Evolutionary conservation across 2,113 vertebrate species (phyloP).

Genomic region (Acrocephalus arundinaceus): DNA sequence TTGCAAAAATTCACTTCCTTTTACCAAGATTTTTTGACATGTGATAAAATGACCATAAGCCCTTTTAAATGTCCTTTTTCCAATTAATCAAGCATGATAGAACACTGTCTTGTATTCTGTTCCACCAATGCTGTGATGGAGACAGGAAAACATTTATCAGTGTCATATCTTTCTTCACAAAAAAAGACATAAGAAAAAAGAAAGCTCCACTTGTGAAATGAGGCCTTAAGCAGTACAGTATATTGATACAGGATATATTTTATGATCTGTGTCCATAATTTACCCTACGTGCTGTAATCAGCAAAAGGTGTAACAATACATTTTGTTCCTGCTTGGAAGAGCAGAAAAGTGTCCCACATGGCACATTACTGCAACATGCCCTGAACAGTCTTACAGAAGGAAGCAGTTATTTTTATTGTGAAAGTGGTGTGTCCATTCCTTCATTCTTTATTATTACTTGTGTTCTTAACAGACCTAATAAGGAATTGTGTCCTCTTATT

Average conservation of each 20-base stretch:
- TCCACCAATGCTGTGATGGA: background rate
- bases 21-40: background rate
- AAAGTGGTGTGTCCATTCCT: background rate
- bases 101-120: background rate
- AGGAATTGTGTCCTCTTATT: background rate
- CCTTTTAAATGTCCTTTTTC: background rate
- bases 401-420: background rate
- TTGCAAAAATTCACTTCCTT: background rate
- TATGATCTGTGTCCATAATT: background rate
- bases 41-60: background rate
- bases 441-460: background rate
- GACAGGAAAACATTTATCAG: background rate
- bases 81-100: background rate
- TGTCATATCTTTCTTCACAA: background rate
- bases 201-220: background rate
- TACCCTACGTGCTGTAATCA: background rate
- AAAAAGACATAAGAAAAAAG: background rate
- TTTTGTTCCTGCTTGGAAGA: slow-evolving; percentile 13
- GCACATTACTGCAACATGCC: background rate
- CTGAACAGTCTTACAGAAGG: background rate
- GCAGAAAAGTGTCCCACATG: background rate
- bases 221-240: background rate
- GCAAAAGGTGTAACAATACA: background rate
- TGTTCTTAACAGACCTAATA: background rate
- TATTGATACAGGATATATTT: background rate